Percentiles rank a stretch among this genome's conserved stretches.
phyloP scores from a whole-genome alignment of 37 sponge, comb jelly and placozoan genomes.

The Chondrosia reniformis region DNA sequence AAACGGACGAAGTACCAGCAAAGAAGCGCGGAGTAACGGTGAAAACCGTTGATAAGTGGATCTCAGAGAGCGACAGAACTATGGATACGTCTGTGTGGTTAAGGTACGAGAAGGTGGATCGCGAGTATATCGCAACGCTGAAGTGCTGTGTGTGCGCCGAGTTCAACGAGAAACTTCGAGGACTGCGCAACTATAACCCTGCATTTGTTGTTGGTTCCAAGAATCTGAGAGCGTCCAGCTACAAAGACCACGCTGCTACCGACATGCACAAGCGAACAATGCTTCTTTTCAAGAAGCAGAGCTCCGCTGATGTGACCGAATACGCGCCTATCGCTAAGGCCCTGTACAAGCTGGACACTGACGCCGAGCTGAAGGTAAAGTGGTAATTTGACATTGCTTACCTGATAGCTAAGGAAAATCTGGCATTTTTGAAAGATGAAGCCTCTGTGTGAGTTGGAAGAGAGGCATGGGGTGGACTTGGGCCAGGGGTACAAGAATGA shows the following conservation, averaged over 20 bases:
- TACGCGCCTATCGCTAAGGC: slow-evolving; percentile 36
- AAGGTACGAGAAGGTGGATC: background rate
- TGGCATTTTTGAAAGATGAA: too few species aligned
- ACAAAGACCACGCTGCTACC: slow-evolving; percentile 37
- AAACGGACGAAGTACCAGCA: background rate
- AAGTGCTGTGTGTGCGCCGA: slow-evolving; percentile 4
- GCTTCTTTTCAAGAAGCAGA: background rate
- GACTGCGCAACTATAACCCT: slow-evolving; percentile 18
- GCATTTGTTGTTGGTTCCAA: slow-evolving; percentile 45
- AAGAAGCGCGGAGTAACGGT: background rate
- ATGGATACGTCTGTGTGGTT: slow-evolving; percentile 13
- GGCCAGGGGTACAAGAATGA: too few species aligned
- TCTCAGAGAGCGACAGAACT: background rate
- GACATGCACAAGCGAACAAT: slow-evolving; percentile 41
- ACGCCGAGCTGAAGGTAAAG: background rate
- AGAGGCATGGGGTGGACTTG: too few species aligned
- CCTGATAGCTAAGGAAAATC: too few species aligned
- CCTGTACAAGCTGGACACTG: background rate
- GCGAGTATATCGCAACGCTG: background rate
- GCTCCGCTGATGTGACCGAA: slow-evolving; percentile 5
- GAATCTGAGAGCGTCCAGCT: slow-evolving; percentile 23
- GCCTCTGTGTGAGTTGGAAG: too few species aligned
- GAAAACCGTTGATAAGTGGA: slow-evolving; percentile 10
- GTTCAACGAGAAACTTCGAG: slow-evolving; percentile 3
- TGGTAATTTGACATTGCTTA: slow-evolving; percentile 22